Evolutionary conservation across 2,888 invertebrate species (phyloP).

Genomic region (Stenurella melanura): DNA sequence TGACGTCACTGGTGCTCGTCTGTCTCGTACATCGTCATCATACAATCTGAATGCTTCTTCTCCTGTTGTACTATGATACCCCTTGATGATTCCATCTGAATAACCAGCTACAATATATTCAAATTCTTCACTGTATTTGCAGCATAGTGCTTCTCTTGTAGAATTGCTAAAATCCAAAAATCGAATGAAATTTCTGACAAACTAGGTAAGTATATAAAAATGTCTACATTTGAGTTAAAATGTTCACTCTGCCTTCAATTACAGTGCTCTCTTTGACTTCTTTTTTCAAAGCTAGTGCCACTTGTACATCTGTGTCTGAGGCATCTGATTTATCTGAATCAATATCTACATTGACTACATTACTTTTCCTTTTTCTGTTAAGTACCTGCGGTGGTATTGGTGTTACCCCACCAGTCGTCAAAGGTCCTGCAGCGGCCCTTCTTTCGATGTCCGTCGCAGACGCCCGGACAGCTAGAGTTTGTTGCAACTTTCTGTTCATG

Average conservation of each 20-base stretch:
- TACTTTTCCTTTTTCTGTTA: not conserved
- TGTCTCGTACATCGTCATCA: constrained; percentile 72
- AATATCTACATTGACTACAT: not conserved
- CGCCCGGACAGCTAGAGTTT: not conserved
- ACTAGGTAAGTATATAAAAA: constrained; percentile 4
- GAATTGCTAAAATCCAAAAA: constrained; percentile 52
- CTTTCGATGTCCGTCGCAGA: not conserved
- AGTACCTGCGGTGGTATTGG: not conserved
- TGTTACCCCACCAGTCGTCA: too few species aligned
- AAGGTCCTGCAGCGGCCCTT: not conserved
- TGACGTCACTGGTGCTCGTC: constrained; percentile 76
- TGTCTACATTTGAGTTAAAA: constrained; percentile 62
- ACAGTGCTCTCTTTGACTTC: constrained; percentile 60
- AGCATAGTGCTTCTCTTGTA: constrained; percentile 58
- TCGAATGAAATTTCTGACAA: not conserved
- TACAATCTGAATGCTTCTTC: constrained; percentile 74
- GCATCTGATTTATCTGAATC: constrained; percentile 4
- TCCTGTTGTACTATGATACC: constrained; percentile 76
- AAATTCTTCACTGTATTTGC: constrained; percentile 77
- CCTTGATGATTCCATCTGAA: constrained; percentile 77
- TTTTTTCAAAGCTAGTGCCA: constrained; percentile 40
- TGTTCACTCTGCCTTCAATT: constrained; percentile 60
- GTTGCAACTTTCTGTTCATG: constrained; percentile 14
- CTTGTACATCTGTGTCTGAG: not conserved
- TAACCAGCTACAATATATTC: constrained; percentile 78